Evolutionary conservation across 2,888 invertebrate species (phyloP).

Genomic region (Cyclophora punctaria): DNA sequence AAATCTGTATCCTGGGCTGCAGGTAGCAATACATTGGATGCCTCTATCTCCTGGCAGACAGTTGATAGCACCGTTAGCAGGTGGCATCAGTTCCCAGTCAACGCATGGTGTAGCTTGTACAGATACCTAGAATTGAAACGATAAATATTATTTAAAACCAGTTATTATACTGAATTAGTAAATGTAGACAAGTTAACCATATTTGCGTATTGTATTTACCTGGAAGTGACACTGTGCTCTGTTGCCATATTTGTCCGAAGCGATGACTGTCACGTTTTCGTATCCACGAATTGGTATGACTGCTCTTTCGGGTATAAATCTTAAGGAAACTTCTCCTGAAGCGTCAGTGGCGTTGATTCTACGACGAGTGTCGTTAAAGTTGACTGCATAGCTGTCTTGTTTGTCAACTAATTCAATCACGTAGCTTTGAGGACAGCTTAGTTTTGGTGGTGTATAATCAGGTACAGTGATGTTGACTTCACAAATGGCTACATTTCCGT

Average conservation of each 20-base stretch:
- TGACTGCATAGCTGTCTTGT: conserved; percentile 92
- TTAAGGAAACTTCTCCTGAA: conserved; percentile 89
- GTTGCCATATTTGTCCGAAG: conserved; percentile 90
- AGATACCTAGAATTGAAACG: conserved; percentile 74
- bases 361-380: conserved; percentile 91
- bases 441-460: conserved; percentile 91
- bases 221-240: conserved; percentile 94
- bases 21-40: conserved; percentile 91
- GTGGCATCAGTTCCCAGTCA: conserved; percentile 93
- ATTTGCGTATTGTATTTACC: conserved; percentile 33
- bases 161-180: not conserved
- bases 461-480: conserved; percentile 96
- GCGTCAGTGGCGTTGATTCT: conserved; percentile 91
- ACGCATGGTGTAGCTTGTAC: conserved; percentile 96
- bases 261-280: conserved; percentile 93
- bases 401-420: conserved; percentile 93
- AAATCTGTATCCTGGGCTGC: conserved; percentile 90
- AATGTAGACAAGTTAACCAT: no score
- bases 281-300: conserved; percentile 90
- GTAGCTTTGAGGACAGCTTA: conserved; percentile 95
- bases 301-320: conserved; percentile 88
- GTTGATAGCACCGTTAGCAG: conserved; percentile 91
- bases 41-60: conserved; percentile 89
- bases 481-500: conserved; percentile 97
- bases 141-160: not conserved